Base-by-base conservation (phyloP, 2,797 vertebrate genomes). In the Chaunax sp. region DNA sequence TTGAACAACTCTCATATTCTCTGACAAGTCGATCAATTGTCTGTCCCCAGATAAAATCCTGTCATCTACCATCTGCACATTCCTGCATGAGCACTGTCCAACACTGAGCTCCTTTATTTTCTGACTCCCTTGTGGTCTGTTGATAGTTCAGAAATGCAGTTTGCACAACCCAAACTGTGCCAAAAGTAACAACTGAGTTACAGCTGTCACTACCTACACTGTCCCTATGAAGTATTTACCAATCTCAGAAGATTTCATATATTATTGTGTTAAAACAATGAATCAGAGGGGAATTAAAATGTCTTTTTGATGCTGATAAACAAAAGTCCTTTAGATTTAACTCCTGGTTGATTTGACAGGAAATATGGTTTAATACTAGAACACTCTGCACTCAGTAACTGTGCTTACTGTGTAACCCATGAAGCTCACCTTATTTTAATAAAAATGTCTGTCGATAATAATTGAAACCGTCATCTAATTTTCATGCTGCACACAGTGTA, bases 151-250 rank as follows among this genome's bases (percentile, higher is more conserved):
- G 11, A 89, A 90, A 90, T 86, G 84, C 75, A 82, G 91, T 92
- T 74, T 85, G 67, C 58, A 44, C 77, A 52, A 78, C 93, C 93
- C 92, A 88, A 91, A 94, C 92, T 76, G 89, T 77, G 81, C 91
- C 92, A 92, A 87, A 90, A 94, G 94, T 92, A 92, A 92, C 78
- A 56, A 43, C 74, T 91, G 79, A 92, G 89, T 90, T 81, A 92
- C 93, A 90, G 92, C 89, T 86, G 82, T 87, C 90, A 87, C 86
- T 84, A 86, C 89, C 83, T 87, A 1, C 46, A 6, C 3, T 3
- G 20, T n/a, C 15, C 58, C 46, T 47, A 15, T 35, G 37, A 61
- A 26, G 37, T 62, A 11, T 55, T 47, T 30, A 22, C 16, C n/a
- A 16, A 20, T 11, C 19, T n/a, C 12, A 9, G 15, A 57, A 30